A percentile compares a stretch with the other conserved stretches of the same genome.
Conservation (phyloP, 2,113 vertebrate genomes). For the Saccopteryx bilineata region DNA sequence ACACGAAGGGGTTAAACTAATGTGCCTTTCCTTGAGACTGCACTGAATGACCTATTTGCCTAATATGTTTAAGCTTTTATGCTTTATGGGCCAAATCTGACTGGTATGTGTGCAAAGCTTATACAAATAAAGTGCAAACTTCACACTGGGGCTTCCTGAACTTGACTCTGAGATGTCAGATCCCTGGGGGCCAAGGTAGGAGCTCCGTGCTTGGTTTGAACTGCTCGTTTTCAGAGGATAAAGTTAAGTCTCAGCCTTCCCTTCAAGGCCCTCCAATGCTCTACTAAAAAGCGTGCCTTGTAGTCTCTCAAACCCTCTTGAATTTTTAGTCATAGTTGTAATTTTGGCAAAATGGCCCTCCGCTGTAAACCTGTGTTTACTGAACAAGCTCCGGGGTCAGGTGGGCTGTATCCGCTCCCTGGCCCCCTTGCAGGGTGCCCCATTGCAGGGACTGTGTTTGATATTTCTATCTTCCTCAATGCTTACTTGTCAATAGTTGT, state of each 20-base stretch:
- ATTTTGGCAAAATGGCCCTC: neutral
- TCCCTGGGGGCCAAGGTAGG: neutral
- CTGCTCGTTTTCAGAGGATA: neutral
- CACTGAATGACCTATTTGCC: neutral
- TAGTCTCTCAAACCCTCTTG: neutral
- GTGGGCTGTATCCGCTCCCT: neutral
- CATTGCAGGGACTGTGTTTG: neutral
- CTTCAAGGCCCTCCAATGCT: neutral
- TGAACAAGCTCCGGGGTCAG: neutral
- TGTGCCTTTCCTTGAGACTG: neutral
- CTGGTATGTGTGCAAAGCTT: neutral
- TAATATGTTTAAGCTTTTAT: neutral
- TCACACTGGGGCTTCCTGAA: neutral
- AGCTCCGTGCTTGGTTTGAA: neutral
- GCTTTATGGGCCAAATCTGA: neutral
- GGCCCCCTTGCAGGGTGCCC: neutral
- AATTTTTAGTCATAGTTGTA: neutral
- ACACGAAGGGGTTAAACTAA: neutral
- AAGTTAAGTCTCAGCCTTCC: neutral
- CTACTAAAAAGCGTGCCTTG: neutral
- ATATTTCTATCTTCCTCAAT: neutral
- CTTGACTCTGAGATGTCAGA: neutral
- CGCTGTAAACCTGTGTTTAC: neutral
- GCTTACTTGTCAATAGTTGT: conserved; percentile 34
- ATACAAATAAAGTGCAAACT: neutral